These are phyloP conservation scores for Eueremaeus valkanovi DNA, from an alignment of 2,888 invertebrate species.

Conservation along the genomic window DNA sequence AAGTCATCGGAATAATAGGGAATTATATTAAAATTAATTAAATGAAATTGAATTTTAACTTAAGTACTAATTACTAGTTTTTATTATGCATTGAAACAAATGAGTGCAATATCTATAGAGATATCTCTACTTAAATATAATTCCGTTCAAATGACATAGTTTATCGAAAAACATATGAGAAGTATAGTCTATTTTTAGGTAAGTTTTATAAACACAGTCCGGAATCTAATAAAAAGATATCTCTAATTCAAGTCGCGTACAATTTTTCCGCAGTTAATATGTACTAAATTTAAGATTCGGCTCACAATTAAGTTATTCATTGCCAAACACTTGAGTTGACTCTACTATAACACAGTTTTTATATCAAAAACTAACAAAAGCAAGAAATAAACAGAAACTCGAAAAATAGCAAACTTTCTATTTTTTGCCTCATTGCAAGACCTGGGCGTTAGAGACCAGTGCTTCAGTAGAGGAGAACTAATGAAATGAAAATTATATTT, in stretches of 20 bases:
- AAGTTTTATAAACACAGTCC: not conserved
- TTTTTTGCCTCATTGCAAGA: not conserved
- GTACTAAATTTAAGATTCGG: not conserved
- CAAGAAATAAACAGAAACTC: too few relatives aligned
- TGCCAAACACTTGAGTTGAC: not conserved
- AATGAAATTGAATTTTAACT: too few relatives aligned
- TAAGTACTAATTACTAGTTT: too few relatives aligned
- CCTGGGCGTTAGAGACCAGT: not conserved
- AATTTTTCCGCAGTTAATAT: conserved; percentile 4
- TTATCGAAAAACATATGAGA: not conserved
- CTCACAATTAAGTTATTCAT: conserved; percentile 1
- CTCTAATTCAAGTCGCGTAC: not conserved
- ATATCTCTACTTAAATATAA: too few relatives aligned
- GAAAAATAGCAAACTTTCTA: not conserved
- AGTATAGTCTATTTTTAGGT: not conserved
- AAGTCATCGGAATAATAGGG: too few relatives aligned
- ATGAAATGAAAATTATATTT: not conserved
- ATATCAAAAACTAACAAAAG: not conserved
- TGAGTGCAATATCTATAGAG: too few relatives aligned
- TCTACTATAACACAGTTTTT: not conserved
- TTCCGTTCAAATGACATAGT: too few relatives aligned
- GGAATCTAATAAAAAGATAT: not conserved
- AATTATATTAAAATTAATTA: too few relatives aligned
- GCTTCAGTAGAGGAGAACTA: not conserved
- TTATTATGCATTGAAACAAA: too few relatives aligned